A percentile compares a stretch with the other conserved stretches of the same genome.
phyloP scores from a whole-genome alignment of 2,888 invertebrate species.

The Agrotis ipsilon region DNA sequence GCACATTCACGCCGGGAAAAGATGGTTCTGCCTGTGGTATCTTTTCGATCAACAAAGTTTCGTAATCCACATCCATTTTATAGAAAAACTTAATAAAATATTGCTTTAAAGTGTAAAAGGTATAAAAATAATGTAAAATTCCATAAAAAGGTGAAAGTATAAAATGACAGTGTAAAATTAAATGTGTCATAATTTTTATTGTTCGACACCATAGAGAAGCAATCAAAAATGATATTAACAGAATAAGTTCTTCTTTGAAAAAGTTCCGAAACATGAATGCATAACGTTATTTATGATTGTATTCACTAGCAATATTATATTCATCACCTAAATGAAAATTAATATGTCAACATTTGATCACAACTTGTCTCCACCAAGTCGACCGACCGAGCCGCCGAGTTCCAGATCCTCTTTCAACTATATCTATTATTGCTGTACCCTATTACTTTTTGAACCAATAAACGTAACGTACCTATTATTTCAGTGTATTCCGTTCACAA shows the following conservation, averaged over 20 bases:
- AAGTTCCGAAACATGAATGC: not conserved
- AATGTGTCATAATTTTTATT: conserved; percentile 10
- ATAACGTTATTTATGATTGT: not conserved
- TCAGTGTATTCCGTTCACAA: too few species aligned
- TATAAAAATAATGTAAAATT: conserved; percentile 22
- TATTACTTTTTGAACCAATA: too few species aligned
- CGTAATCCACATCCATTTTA: conserved; percentile 56
- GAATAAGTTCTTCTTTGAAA: not conserved
- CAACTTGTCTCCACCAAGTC: too few species aligned
- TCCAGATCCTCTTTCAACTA: too few species aligned
- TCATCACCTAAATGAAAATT: not conserved
- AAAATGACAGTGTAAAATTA: conserved; percentile 43
- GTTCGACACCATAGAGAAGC: conserved; percentile 10
- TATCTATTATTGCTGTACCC: too few species aligned
- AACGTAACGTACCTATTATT: too few species aligned
- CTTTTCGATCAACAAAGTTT: conserved; percentile 43
- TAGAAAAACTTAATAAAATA: conserved; percentile 39
- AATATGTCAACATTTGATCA: too few species aligned
- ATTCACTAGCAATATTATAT: not conserved
- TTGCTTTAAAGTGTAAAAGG: conserved; percentile 21
- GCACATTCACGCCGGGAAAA: conserved; percentile 50
- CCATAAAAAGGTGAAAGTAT: conserved; percentile 23
- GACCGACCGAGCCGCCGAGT: too few species aligned
- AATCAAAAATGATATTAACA: conserved; percentile 6
- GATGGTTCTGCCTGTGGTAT: conserved; percentile 31